Base-by-base conservation (phyloP, 2,888 invertebrate species). In the Epicampocera succincta region DNA sequence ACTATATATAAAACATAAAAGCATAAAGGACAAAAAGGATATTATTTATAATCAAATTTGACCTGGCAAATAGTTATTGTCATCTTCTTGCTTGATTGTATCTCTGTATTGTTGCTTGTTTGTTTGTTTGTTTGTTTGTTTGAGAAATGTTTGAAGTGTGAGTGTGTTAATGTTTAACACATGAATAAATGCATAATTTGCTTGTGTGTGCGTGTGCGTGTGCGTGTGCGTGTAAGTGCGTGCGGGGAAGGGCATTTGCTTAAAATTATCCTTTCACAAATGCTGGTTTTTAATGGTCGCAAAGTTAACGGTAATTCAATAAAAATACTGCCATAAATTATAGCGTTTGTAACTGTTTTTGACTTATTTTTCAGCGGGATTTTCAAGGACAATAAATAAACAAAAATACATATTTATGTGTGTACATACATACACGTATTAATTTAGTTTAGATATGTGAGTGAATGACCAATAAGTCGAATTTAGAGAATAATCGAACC, bases 21-120 rank as follows among this genome's bases (percentile, higher is more conserved):
- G 40, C 3, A 42, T 56, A 74, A 48, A 56, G 3, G 60, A 54
- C 38, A 83, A 84, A 84, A 83, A 72, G 80, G 81, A 84, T 83
- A 84, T 84, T 85, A 87, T 87, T 89, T 87, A 87, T 86, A 88
- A 88, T 87, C 87, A 87, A 88, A 89, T 89, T 82, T 88, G 85
- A 86, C 85, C 86, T 85, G 85, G 83, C 83, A 84, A 79, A 78
- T 76, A 79, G 68, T 61, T 54, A 54, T 66, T 60, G 65, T 69
- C 48, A 69, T 73, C 50, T 72, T 63, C 44, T 40, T 46, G 12
- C 46, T 73, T 60, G 42, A 72, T 63, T 63, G 21, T 25, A 12
- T 65, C 17, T 54, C 3, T 17, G 8, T 42, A 21, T 33, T 19
- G 38, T n/a, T 9, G 19, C 11, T 61, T 61, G 13, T 42, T 38